These are phyloP conservation scores for Pogona vitticeps DNA, from an alignment of 2,113 vertebrate species.

Conservation along the genomic window DNA sequence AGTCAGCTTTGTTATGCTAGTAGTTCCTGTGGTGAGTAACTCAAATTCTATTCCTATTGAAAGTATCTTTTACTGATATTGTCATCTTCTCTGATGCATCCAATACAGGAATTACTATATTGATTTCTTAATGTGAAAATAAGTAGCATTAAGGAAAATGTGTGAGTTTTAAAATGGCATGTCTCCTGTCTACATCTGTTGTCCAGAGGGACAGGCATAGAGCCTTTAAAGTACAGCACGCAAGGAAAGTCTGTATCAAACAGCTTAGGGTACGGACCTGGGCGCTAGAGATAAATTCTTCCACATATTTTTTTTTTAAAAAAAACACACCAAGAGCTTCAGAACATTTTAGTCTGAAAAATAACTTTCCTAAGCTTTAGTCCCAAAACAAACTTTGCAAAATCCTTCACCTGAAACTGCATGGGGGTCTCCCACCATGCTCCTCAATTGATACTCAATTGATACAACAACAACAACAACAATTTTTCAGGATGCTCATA, in stretches of 20 bases:
- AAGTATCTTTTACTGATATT: neutral
- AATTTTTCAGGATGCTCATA: too few species aligned
- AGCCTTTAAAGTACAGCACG: neutral
- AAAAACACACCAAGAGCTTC: too few species aligned
- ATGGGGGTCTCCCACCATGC: too few species aligned
- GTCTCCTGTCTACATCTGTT: neutral
- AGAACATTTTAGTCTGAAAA: too few species aligned
- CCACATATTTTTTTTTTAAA: too few species aligned
- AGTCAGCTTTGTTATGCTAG: neutral
- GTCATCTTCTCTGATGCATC: neutral
- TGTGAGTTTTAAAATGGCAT: neutral
- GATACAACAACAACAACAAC: too few species aligned
- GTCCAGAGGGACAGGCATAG: neutral
- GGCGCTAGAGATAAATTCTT: too few species aligned
- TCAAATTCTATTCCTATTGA: neutral
- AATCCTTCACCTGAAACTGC: too few species aligned
- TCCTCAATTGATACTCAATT: too few species aligned
- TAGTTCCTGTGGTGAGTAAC: neutral
- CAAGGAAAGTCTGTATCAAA: neutral
- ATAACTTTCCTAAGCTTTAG: too few species aligned
- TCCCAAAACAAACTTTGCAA: too few species aligned
- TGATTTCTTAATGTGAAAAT: neutral
- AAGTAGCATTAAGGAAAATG: neutral
- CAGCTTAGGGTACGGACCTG: neutral
- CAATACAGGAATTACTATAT: neutral